Base-by-base conservation (phyloP, 2,797 vertebrate species). In the Cottoperca gobio region DNA sequence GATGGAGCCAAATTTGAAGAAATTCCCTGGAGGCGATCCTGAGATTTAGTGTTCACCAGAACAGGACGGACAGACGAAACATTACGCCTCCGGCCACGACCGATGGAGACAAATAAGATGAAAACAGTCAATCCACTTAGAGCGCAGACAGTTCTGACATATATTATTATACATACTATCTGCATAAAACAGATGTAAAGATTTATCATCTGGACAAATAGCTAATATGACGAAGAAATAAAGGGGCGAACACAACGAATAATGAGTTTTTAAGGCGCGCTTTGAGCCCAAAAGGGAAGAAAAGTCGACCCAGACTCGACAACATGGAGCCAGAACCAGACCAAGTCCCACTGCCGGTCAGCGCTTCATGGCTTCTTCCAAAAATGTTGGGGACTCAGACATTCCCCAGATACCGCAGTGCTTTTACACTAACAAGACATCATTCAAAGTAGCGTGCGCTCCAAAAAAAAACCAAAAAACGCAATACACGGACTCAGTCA, bases 261-360 rank as follows among this genome's bases (percentile, higher is more conserved):
- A 62, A 67, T 35, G 37, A 77, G 26, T 37, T 45, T 54, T 21
- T 66, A 61, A 55, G 55, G 23, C 50, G 60, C 7, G 67, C 19
- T 48, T 23, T 43, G n/a, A 83, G 21, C 60, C 81, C 53, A 76
- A 85, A 74, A 83, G 82, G 78, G 81, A 74, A 60, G n/a, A 50
- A 48, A 79, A 39, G 23, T 1, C n/a, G 43, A 84, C 70, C 55
- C 55, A 80, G 76, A 69, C 53, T 17, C 76, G 64, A 75, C 46
- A 2, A 70, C 64, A 54, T 37, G 62, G 73, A 82, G 76, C 70
- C 79, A 82, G 13, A 83, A 57, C 54, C 37, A 46, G 67, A 45
- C 66, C 48, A 4, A 54, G 55, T 71, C 58, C 37, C 39, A 12
- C 13, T 31, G 52, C 35, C 65, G 71, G 65, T 77, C 33, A 46